Evolutionary conservation across 1,140 invertebrate genomes (phyloP).

Genomic region (Chymomyza costata): DNA sequence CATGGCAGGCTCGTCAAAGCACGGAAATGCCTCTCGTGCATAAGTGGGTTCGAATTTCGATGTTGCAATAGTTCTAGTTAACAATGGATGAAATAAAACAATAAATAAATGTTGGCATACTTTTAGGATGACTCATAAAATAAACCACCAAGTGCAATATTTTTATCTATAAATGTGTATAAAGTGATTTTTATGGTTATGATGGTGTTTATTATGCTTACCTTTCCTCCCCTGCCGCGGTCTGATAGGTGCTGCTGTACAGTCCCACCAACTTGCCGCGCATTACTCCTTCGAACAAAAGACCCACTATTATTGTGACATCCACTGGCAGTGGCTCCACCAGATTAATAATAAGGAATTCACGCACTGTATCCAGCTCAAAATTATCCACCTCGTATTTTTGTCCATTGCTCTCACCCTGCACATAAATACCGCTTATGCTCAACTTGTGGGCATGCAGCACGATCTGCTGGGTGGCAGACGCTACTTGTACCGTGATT

Average conservation of each 20-base stretch:
- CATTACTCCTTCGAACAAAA: constrained; percentile 75
- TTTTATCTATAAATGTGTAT: no score
- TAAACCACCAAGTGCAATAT: not conserved
- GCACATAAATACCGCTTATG: constrained; percentile 43
- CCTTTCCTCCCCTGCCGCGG: constrained; percentile 56
- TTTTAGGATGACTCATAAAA: constrained; percentile 10
- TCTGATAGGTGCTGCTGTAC: constrained; percentile 75
- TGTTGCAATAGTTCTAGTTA: constrained; percentile 88
- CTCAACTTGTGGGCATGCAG: constrained; percentile 81
- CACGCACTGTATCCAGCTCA: constrained; percentile 43
- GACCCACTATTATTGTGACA: constrained; percentile 35
- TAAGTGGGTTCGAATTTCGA: constrained; percentile 96
- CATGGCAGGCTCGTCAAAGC: constrained; percentile 96
- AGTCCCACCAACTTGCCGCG: constrained; percentile 75
- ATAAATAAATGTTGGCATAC: constrained; percentile 18
- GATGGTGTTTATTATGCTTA: no score
- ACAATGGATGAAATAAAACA: not conserved
- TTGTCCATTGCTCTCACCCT: not conserved
- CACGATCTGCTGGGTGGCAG: constrained; percentile 79
- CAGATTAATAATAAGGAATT: constrained; percentile 55
- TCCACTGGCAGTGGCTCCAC: constrained; percentile 20
- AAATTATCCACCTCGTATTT: constrained; percentile 25
- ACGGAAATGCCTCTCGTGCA: constrained; percentile 93
- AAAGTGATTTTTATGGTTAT: no score
- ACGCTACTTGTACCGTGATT: constrained; percentile 79